Evolutionary conservation across 23 tunicate species (phyloP), one percentile per base, ranked within the genome.

Genomic region (Ciona savignyi): DNA sequence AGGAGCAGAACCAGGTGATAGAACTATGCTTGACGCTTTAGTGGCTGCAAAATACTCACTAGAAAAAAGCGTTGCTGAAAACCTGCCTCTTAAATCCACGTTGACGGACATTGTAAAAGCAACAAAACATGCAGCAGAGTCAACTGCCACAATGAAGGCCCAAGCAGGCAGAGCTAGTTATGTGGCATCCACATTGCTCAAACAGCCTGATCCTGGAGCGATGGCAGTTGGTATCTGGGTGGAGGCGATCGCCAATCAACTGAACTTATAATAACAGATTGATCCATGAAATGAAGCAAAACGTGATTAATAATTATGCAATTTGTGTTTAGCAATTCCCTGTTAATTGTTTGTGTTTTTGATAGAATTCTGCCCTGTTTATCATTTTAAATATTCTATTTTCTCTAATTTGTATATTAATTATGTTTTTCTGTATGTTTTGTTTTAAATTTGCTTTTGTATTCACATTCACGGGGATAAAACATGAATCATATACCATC

Each of bases 111-210:
- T 67, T 9, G 79, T 70, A 4, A 63, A 51, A 56, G 62, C 22
- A 19, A 91, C 88, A 21, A 4, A 25, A 19, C 66, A 67, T 24
- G 99, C 89, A 0, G 87, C 99, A 23, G 79, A 95, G 23, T 61
- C 82, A 20, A 95, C 99, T 26, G 71, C 42, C 20, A 69, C 26
- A 23, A 83, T 95, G 87, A 74, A 77, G 72, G 99, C 99, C 2
- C 71, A 67, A 70, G 99, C 99, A 32, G 99, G 99, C 32, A 35
- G 99, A 67, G 99, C 99, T 0, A 83, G 96, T 72, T 95, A 88
- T 80, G 97, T 91, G 1, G 82, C 86, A 9, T 4, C 71, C 0
- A 77, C 76, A 0, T 72, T 75, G 42, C 72, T 88, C 26, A 83
- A 77, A 29, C 84, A 76, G 32, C 92, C 96, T 1, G 99, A 95